A percentile compares a stretch with the other conserved stretches of the same genome.
These are phyloP conservation scores for Metopia argyrocephala DNA, from an alignment of 2,888 invertebrate genomes.

Conservation along the genomic window DNA sequence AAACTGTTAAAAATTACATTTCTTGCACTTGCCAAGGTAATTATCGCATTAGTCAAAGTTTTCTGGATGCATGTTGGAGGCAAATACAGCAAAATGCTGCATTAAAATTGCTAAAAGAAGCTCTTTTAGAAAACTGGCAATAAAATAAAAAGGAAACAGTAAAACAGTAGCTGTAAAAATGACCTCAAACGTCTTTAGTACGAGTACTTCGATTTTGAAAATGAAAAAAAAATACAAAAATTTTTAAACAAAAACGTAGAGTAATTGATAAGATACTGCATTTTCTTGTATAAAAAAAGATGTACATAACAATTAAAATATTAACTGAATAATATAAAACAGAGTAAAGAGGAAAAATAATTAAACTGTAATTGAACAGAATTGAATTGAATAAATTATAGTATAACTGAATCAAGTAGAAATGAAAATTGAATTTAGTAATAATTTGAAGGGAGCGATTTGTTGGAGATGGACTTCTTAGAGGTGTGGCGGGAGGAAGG, in stretches of 20 bases:
- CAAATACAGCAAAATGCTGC: constrained; percentile 26
- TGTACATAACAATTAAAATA: too few relatives aligned
- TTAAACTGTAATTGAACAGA: too few relatives aligned
- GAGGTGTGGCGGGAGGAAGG: too few relatives aligned
- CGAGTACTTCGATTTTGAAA: constrained; percentile 23
- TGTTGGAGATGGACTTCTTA: too few relatives aligned
- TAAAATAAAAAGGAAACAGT: constrained; percentile 25
- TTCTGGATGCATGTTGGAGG: constrained; percentile 49
- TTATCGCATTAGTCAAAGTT: constrained; percentile 67
- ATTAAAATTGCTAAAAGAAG: constrained; percentile 10
- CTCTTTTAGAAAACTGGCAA: constrained; percentile 6
- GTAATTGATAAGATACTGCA: constrained; percentile 28
- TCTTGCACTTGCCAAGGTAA: constrained; percentile 66
- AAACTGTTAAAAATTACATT: constrained; percentile 66
- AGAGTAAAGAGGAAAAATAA: too few relatives aligned
- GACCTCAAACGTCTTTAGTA: constrained; percentile 14
- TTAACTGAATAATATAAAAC: too few relatives aligned
- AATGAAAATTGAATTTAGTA: too few relatives aligned
- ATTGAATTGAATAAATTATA: too few relatives aligned
- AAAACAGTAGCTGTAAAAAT: constrained; percentile 52
- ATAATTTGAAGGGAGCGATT: too few relatives aligned
- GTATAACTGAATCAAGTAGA: too few relatives aligned
- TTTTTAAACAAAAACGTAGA: neutral
- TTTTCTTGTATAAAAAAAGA: too few relatives aligned
- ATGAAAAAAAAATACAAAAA: neutral